Evolutionary conservation across 2,797 vertebrate genomes (phyloP), one percentile per base, ranked within the genome.

Genomic region (Octomys mimax): DNA sequence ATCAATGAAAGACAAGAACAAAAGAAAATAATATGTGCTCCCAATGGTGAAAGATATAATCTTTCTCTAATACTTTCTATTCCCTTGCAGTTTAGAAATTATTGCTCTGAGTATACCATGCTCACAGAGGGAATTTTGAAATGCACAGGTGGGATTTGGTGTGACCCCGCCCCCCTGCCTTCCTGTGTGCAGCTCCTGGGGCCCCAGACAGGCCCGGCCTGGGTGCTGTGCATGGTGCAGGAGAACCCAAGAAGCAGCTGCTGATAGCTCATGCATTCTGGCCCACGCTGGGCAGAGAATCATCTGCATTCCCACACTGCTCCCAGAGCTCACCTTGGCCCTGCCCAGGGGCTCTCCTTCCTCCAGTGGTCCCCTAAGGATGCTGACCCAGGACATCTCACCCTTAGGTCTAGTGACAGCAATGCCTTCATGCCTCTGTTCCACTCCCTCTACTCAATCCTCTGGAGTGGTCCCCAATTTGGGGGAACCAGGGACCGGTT

Each of bases 161-260:
- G 4, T 0, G 0, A 33, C 26, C 10, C 2, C 0, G 0, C 33
- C 26, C 10, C 2, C 0, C 0, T 33, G 46, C 68, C 70, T 46
- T 62, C 68, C 10, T 1, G 11, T 6, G 16, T 24, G 22, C 7
- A 26, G 52, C 59, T 77, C 87, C 54, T 2, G 24, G 49, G 61
- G 57, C 42, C 31, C 11, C 1, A 6, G 42, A 13, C 1, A 8
- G 54, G 3, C 2, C 33, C 0, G 3, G 28, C 22, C 73, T 13
- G 52, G 10, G 36, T 6, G 13, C 21, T 24, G 0, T 0, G 16
- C 11, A 1, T 0, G 0, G 3, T 19, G 21, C 1, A 0, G 2
- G 14, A 75, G 12, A 19, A 68, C 14, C 31, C 42, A 1, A 12
- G 11, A 73, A 70, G 77, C 39, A 11, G 66, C 54, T 6, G 0